A percentile compares a stretch with the other conserved stretches of the same genome.
Evolutionary conservation across 2,797 vertebrate genomes (phyloP).

Genomic region (Emys orbicularis): DNA sequence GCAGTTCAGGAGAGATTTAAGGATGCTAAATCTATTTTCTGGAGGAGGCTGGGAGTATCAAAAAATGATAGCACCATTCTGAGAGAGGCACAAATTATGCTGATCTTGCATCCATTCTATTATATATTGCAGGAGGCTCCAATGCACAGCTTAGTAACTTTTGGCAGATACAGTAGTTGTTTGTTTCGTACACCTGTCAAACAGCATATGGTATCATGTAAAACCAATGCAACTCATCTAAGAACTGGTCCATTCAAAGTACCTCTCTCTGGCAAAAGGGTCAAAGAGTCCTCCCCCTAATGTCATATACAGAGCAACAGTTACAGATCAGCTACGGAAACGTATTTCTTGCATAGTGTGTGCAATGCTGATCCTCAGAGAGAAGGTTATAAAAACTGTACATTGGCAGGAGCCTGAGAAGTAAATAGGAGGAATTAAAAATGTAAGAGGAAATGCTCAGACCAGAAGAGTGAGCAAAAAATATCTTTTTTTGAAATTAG

Average conservation of each 20-base stretch:
- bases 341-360: constrained; percentile 40
- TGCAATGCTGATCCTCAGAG: constrained; percentile 32
- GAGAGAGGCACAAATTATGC: neutral
- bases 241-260: constrained; percentile 5
- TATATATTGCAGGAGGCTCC: neutral
- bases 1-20: neutral
- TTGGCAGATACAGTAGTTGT: neutral
- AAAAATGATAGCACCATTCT: neutral
- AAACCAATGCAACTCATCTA: constrained; percentile 10
- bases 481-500: constrained; percentile 56
- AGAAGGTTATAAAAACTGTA: constrained; percentile 53
- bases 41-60: neutral
- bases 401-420: constrained; percentile 64
- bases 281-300: constrained; percentile 4
- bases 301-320: constrained; percentile 64
- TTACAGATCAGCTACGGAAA: constrained; percentile 61
- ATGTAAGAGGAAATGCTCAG: constrained; percentile 63
- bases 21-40: constrained; percentile 12
- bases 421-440: constrained; percentile 76
- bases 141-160: neutral
- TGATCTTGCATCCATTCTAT: neutral
- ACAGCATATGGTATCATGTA: constrained; percentile 9
- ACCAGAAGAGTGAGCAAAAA: constrained; percentile 70
- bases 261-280: constrained; percentile 40
- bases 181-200: constrained; percentile 53